These are phyloP conservation scores for Chymomyza caudatula DNA, from an alignment of 2,888 invertebrate species.

Conservation along the genomic window DNA sequence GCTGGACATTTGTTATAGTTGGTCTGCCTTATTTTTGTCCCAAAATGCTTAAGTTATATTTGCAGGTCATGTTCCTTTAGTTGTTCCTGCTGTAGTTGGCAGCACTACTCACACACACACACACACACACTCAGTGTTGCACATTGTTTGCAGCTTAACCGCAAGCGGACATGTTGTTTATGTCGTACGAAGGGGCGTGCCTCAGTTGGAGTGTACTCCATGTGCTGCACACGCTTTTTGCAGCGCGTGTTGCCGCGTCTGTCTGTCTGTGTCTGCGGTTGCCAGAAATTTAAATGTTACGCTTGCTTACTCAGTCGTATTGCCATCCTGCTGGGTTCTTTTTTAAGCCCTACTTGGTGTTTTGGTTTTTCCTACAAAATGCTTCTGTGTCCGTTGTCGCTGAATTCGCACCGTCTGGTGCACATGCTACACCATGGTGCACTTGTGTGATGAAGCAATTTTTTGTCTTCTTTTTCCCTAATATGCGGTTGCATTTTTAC, in stretches of 20 bases:
- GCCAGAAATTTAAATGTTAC: conserved; percentile 66
- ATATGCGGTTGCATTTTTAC: background rate
- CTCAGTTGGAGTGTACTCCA: conserved; percentile 2
- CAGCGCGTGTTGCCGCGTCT: conserved; percentile 39
- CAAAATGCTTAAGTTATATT: conserved; percentile 56
- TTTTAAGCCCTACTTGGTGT: background rate
- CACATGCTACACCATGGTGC: background rate
- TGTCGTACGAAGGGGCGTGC: conserved; percentile 26
- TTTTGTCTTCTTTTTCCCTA: background rate
- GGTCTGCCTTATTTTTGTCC: conserved; percentile 45
- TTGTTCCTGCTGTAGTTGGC: conserved; percentile 7
- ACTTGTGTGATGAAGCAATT: background rate
- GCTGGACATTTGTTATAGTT: conserved; percentile 25
- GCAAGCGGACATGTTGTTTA: conserved; percentile 60
- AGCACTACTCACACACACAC: conserved; percentile 15
- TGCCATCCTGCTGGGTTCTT: background rate
- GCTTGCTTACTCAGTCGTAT: conserved; percentile 49
- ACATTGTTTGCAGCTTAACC: conserved; percentile 65
- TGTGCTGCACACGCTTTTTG: conserved; percentile 45
- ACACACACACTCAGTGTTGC: conserved; percentile 10
- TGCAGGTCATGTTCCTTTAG: conserved; percentile 50
- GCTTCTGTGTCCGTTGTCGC: conserved; percentile 13
- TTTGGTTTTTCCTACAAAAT: background rate
- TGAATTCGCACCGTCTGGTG: conserved; percentile 5
- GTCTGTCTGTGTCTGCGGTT: conserved; percentile 52